Evolutionary conservation across 2,797 vertebrate genomes (phyloP).

Genomic region (Tangara arthus): DNA sequence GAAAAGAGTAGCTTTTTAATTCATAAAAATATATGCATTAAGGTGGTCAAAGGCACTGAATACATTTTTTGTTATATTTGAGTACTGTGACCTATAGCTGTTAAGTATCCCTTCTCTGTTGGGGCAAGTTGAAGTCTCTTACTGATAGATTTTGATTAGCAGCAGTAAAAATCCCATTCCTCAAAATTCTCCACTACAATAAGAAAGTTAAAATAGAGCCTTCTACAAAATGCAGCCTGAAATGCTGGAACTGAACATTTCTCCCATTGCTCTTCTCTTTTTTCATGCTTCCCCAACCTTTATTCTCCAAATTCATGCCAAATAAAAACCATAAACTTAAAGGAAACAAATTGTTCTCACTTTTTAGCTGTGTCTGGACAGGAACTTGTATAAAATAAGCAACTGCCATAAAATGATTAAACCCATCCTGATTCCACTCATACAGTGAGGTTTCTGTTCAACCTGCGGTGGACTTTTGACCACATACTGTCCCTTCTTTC

Average conservation of each 20-base stretch:
- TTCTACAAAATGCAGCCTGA: not conserved
- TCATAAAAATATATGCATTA: not conserved
- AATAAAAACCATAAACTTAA: not conserved
- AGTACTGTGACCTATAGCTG: not conserved
- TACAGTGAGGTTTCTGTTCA: not conserved
- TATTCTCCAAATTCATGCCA: not conserved
- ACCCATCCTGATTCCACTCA: not conserved
- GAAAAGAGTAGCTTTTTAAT: conserved; percentile 15
- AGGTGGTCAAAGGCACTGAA: not conserved
- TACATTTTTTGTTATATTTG: not conserved
- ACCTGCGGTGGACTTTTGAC: not conserved
- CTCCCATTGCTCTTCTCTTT: not conserved
- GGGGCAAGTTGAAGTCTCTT: not conserved
- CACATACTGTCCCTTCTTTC: not conserved
- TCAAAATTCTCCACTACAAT: not conserved
- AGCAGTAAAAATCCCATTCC: not conserved
- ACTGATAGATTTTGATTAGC: not conserved
- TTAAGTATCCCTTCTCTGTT: not conserved
- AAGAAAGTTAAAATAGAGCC: not conserved
- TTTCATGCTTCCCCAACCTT: not conserved
- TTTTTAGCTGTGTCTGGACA: not conserved
- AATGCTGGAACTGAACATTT: not conserved
- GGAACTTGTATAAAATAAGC: not conserved
- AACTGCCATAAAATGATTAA: not conserved
- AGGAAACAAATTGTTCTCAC: not conserved